Conservation (phyloP, 2,797 vertebrate genomes). For the Gallinago stenura region DNA sequence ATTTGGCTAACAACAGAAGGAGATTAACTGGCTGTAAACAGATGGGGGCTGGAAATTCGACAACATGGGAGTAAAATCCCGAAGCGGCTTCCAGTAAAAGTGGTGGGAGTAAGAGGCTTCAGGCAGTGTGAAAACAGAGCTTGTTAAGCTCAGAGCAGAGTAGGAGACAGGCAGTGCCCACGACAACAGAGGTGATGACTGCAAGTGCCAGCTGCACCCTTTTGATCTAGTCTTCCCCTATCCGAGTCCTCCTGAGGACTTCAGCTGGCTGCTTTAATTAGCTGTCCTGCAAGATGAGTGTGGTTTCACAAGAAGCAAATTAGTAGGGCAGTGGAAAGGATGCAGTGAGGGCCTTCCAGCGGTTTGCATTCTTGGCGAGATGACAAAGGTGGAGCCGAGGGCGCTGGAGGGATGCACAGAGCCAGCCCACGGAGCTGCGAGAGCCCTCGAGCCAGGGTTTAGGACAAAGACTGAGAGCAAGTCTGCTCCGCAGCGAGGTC, state of each 20-base stretch:
- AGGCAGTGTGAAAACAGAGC: background rate
- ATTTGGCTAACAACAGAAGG: slow-evolving; percentile 29
- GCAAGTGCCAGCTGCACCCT: background rate
- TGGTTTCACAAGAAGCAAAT: background rate
- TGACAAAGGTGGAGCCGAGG: background rate
- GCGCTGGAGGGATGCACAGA: background rate
- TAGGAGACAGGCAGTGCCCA: background rate
- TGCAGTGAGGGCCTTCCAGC: background rate
- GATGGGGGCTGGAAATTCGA: background rate
- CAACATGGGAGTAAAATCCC: background rate
- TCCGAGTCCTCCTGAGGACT: background rate
- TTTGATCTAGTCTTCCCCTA: background rate
- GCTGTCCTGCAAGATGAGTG: background rate
- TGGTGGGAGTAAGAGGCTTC: background rate
- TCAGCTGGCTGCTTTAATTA: background rate
- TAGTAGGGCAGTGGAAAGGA: background rate
- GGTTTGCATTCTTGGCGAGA: background rate
- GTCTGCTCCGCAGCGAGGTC: background rate
- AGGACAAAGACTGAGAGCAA: background rate
- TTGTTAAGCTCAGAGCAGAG: background rate
- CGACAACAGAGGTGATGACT: background rate
- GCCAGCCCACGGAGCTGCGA: fast-evolving
- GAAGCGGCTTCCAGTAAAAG: slow-evolving; percentile 18
- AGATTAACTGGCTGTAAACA: slow-evolving; percentile 25
- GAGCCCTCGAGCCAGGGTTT: background rate